A percentile compares a stretch with the other conserved stretches of the same genome.
Conservation (phyloP, 1,140 invertebrate species). For the Maconellicoccus hirsutus region DNA sequence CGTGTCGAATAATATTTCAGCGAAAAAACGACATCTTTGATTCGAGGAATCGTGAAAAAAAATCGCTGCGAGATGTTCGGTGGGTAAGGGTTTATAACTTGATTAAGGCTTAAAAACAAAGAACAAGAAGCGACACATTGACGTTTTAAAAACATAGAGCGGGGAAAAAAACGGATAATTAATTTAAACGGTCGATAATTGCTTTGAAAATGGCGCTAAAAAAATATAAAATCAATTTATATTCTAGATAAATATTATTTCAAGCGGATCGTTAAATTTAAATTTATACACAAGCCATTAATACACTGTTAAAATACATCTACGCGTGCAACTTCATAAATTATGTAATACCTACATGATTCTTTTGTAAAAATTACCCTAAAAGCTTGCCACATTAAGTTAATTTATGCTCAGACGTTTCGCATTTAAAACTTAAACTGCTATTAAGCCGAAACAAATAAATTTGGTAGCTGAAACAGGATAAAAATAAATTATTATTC, state of each 20-base stretch:
- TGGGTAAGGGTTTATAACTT: too few relatives aligned
- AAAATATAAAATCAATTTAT: conserved; percentile 10
- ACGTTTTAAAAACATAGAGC: background rate
- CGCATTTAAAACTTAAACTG: conserved; percentile 9
- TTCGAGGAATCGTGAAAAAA: too few relatives aligned
- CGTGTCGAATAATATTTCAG: too few relatives aligned
- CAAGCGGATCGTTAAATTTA: background rate
- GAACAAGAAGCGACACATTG: background rate
- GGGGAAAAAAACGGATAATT: background rate
- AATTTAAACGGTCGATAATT: background rate
- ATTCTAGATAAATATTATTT: conserved; percentile 1
- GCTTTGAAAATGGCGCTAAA: background rate
- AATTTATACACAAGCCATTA: background rate
- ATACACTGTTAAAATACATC: background rate
- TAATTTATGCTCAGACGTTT: conserved; percentile 9
- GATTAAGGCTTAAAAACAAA: too few relatives aligned
- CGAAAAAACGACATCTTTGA: too few relatives aligned
- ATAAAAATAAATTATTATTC: conserved; percentile 10
- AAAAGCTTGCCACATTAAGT: conserved; percentile 8
- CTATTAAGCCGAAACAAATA: conserved; percentile 9
- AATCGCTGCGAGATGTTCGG: too few relatives aligned
- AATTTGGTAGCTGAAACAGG: conserved; percentile 7
- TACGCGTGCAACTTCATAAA: conserved; percentile 2
- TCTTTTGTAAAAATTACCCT: conserved; percentile 5
- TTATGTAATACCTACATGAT: conserved; percentile 9